Conservation (phyloP, 2,888 invertebrate species). For the Oligia strigilis region DNA sequence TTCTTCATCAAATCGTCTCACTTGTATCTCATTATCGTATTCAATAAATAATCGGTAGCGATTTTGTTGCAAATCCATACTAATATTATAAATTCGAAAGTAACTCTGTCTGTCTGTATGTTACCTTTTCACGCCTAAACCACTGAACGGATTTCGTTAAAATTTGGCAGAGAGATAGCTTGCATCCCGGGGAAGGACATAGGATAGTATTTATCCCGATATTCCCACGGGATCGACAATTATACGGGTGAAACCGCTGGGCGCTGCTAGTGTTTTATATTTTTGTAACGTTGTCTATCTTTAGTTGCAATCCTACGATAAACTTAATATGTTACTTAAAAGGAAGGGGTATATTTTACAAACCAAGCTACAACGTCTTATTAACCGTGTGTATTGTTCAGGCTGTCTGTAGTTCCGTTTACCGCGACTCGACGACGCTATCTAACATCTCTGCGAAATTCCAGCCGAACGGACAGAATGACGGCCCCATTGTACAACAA, state of each 20-base stretch:
- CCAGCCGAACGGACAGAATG: slow-evolving; percentile 71
- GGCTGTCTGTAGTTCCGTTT: slow-evolving; percentile 33
- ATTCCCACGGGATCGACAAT: too few relatives aligned
- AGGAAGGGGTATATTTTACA: not conserved
- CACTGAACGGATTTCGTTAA: too few relatives aligned
- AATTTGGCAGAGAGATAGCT: too few relatives aligned
- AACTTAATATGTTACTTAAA: not conserved
- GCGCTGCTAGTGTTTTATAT: too few relatives aligned
- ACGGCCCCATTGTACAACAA: slow-evolving; percentile 71
- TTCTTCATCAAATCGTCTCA: not conserved
- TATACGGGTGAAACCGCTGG: too few relatives aligned
- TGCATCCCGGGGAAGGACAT: too few relatives aligned
- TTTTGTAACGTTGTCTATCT: not conserved
- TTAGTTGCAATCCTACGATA: not conserved
- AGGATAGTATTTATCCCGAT: too few relatives aligned
- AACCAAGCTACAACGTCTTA: not conserved
- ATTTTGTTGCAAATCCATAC: too few relatives aligned
- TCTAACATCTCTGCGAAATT: slow-evolving; percentile 71
- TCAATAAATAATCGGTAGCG: too few relatives aligned
- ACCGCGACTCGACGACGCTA: slow-evolving; percentile 63
- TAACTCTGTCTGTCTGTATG: too few relatives aligned
- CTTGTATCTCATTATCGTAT: not conserved
- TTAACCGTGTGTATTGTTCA: slow-evolving; percentile 40
- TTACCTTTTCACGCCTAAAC: too few relatives aligned
- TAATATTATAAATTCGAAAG: too few relatives aligned